Percentiles rank a stretch among this genome's conserved stretches.
phyloP scores from a whole-genome alignment of 1,140 invertebrate genomes.

The Holcopasites calliopsidis region DNA sequence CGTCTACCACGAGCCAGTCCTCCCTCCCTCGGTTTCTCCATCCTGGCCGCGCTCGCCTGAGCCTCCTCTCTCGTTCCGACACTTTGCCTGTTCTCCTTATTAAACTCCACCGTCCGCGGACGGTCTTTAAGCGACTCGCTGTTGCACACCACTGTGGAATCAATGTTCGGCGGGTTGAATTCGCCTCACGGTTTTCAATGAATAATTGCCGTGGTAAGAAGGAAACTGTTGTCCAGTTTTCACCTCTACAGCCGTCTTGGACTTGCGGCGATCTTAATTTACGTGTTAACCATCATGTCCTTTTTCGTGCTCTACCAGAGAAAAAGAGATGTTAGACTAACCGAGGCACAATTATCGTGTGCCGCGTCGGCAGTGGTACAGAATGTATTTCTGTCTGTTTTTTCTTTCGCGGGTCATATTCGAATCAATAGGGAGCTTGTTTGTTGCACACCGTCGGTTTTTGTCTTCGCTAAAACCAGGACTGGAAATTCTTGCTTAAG shows the following conservation, averaged over 20 bases:
- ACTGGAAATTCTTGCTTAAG: not conserved
- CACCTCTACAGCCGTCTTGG: too few relatives aligned
- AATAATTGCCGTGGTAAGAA: conserved; percentile 37
- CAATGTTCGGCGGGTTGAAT: conserved; percentile 35
- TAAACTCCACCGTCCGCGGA: not conserved
- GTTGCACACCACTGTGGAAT: conserved; percentile 16
- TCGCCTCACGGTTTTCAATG: conserved; percentile 35
- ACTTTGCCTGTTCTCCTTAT: conserved; percentile 2
- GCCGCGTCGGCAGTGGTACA: too few relatives aligned
- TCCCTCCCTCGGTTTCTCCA: conserved; percentile 33
- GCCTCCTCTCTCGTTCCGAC: conserved; percentile 10
- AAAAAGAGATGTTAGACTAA: too few relatives aligned
- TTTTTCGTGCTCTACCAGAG: too few relatives aligned
- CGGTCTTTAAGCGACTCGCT: not conserved
- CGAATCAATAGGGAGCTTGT: too few relatives aligned
- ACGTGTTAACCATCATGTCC: too few relatives aligned
- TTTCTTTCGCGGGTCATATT: too few relatives aligned
- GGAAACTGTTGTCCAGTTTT: conserved; percentile 25
- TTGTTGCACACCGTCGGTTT: conserved; percentile 23
- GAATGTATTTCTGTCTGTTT: too few relatives aligned
- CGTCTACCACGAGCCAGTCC: conserved; percentile 59
- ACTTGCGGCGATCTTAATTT: too few relatives aligned
- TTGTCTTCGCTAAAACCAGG: not conserved
- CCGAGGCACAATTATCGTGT: too few relatives aligned
- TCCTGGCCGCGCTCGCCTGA: conserved; percentile 4